A percentile compares a stretch with the other conserved stretches of the same genome.
Conservation (phyloP, 2,113 vertebrate species). For the Muntiacus muntjak region DNA sequence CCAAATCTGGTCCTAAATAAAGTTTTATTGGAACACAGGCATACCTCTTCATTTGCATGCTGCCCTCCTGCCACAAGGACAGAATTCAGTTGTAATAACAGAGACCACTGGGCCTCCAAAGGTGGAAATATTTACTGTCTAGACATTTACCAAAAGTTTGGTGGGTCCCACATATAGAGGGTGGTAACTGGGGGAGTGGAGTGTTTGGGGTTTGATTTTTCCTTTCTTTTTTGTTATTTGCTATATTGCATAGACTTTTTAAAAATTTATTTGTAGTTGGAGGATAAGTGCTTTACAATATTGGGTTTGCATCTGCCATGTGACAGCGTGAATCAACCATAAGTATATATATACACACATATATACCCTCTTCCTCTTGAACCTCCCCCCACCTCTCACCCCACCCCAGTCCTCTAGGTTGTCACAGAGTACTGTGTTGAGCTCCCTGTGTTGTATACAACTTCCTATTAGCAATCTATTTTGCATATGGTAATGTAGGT, state of each 20-base stretch:
- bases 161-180: neutral
- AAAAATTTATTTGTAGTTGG: neutral
- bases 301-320: neutral
- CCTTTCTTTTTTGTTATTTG: neutral
- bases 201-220: neutral
- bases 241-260: neutral
- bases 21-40: constrained; percentile 8
- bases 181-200: accelerated
- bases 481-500: neutral
- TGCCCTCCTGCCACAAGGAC: neutral
- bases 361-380: neutral
- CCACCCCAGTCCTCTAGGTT: neutral
- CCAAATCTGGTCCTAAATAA: neutral
- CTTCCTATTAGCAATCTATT: neutral
- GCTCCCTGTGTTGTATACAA: neutral
- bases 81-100: neutral
- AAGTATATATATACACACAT: neutral
- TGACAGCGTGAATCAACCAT: neutral
- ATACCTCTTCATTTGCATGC: neutral
- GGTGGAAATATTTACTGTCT: neutral
- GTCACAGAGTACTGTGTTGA: neutral
- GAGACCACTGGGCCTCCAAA: neutral
- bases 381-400: neutral
- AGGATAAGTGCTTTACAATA: neutral
- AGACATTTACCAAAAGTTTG: neutral